Base-by-base conservation (phyloP, 2,113 vertebrate species). In the Lipotes vexillifer region DNA sequence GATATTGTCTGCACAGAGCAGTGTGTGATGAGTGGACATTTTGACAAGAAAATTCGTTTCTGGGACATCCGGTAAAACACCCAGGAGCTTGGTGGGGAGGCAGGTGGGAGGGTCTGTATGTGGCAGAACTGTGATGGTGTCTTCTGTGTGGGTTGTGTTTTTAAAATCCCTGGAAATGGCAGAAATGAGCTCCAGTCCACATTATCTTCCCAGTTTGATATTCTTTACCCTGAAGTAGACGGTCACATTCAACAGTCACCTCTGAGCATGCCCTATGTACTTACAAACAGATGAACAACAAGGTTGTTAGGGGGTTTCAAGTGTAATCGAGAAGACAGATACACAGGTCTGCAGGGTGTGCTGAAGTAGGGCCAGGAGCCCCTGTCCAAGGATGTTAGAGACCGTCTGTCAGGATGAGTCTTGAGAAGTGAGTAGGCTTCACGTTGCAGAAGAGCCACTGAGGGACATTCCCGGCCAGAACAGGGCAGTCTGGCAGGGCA, bases 11-110 rank as follows among this genome's bases (percentile, higher is more conserved):
- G 99, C 98, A 99, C 99, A 0, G 99, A 99, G 96, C 99, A 99
- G 90, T 99, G 99, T 96, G 99, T 99, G 29, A 99, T 99, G 99
- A 99, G 99, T 27, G 99, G 99, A 88, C 99, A 99, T 97, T 99
- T 99, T 65, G 99, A 99, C 92, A 99, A 99, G 99, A 99, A 99
- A 97, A 99, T 99, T 66, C 99, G 99, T 20, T 99, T 99, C 98
- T 99, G 99, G 99, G 99, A 99, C 97, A 99, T 99, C 98, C 99
- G 99, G 99, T 99, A 99, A 98, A 98, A 44, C 3, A 20, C 75
- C 25, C 23, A 17, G 3, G 66, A 44, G 27, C 46, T 13, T 10
- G 23, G 74, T 8, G 9, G 69, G 87, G 46, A 13, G 49, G 80
- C 44, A 31, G n/a, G 27, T 3, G 20, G 46, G 44, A 36, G 65